Conservation (phyloP, 2,113 vertebrate genomes). For the Mus pahari region DNA sequence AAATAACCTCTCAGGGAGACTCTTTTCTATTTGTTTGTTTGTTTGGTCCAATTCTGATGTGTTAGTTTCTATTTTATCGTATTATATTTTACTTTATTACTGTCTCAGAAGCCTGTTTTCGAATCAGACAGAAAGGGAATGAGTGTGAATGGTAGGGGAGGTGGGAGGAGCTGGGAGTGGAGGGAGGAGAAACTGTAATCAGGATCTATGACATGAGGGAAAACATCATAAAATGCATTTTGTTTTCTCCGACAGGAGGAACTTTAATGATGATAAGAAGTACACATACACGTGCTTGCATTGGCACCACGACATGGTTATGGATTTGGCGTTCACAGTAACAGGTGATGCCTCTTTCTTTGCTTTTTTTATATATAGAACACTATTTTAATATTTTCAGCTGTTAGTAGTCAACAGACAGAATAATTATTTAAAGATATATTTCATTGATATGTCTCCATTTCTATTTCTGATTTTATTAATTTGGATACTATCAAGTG, state of each 20-base stretch:
- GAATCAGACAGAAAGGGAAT: background rate
- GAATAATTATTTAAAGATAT: too few relatives aligned
- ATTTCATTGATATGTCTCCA: too few relatives aligned
- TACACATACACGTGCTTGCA: constrained; percentile 94
- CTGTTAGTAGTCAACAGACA: too few relatives aligned
- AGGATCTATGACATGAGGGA: too few relatives aligned
- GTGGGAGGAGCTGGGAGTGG: background rate
- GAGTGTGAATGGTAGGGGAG: background rate
- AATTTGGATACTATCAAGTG: too few relatives aligned
- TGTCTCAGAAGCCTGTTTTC: background rate
- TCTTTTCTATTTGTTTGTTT: background rate
- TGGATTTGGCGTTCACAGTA: constrained; percentile 92
- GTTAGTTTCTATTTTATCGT: background rate
- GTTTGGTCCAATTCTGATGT: background rate
- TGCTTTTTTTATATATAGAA: too few relatives aligned
- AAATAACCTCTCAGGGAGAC: too few relatives aligned
- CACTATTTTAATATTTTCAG: too few relatives aligned
- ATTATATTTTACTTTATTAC: background rate
- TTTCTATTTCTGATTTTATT: too few relatives aligned
- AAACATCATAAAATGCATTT: background rate
- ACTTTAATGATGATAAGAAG: constrained; percentile 91
- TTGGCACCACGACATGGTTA: constrained; percentile 94
- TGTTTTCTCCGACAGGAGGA: constrained; percentile 89
- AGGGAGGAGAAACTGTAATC: background rate
- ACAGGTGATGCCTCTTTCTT: constrained; percentile 87